Evolutionary conservation across 1,140 invertebrate genomes (phyloP).

Genomic region (Ceratoteleas bidentatus): DNA sequence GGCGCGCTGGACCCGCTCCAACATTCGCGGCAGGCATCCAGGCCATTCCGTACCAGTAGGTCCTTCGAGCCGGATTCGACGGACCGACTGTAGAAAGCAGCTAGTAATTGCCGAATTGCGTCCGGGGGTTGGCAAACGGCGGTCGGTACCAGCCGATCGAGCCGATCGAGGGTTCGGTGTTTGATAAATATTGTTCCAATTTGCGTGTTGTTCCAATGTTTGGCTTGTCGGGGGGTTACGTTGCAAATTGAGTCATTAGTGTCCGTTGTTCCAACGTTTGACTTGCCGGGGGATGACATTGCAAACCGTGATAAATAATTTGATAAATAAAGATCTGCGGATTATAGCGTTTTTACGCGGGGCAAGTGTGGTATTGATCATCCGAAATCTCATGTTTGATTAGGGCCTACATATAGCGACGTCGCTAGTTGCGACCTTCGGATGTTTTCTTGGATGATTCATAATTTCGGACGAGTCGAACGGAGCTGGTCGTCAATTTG

Average conservation of each 20-base stretch:
- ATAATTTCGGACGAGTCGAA: slow-evolving; percentile 46
- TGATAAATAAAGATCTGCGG: too few relatives aligned
- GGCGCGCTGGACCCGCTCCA: slow-evolving; percentile 46
- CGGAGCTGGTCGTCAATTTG: slow-evolving; percentile 43
- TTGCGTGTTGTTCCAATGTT: too few relatives aligned
- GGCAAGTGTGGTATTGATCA: too few relatives aligned
- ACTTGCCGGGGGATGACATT: too few relatives aligned
- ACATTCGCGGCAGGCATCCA: slow-evolving; percentile 43
- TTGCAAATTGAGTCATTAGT: not conserved
- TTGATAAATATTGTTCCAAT: too few relatives aligned
- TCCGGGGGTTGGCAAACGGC: too few relatives aligned
- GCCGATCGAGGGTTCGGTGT: too few relatives aligned
- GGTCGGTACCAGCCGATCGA: too few relatives aligned
- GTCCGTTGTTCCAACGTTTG: too few relatives aligned
- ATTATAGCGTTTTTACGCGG: too few relatives aligned
- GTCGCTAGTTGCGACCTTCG: slow-evolving; percentile 2
- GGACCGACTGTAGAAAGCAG: slow-evolving; percentile 10
- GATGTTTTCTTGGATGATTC: slow-evolving; percentile 28
- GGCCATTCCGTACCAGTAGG: slow-evolving; percentile 37
- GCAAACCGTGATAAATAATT: too few relatives aligned
- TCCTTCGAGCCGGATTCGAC: slow-evolving; percentile 4
- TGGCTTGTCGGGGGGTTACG: too few relatives aligned
- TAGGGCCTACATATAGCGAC: slow-evolving; percentile 1
- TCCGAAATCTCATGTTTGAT: not conserved
- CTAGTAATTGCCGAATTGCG: not conserved